phyloP scores from a whole-genome alignment of 2,888 invertebrate genomes.

The Andrena dorsata region DNA sequence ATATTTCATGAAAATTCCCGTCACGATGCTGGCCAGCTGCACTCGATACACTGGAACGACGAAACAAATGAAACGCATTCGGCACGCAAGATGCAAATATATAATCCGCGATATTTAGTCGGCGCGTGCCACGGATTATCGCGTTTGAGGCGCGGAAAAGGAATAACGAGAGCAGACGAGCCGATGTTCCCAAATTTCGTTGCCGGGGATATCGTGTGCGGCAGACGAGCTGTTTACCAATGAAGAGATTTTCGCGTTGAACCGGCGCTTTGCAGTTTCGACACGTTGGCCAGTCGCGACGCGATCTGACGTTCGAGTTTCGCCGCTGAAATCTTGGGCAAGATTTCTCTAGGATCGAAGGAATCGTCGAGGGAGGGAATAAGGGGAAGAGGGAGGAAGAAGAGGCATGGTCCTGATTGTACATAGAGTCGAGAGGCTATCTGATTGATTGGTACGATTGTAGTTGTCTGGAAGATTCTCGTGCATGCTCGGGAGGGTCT shows the following conservation, averaged over 20 bases:
- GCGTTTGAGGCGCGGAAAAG: neutral
- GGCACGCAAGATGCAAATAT: slow-evolving; percentile 4
- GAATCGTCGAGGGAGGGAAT: neutral
- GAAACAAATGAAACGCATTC: slow-evolving; percentile 34
- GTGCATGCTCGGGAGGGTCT: slow-evolving; percentile 7
- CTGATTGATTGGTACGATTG: slow-evolving; percentile 57
- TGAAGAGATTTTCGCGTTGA: neutral
- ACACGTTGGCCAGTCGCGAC: slow-evolving; percentile 30
- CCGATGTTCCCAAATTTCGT: neutral
- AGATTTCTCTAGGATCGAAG: slow-evolving; percentile 14
- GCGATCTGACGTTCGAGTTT: slow-evolving; percentile 14
- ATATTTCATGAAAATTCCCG: slow-evolving; percentile 30
- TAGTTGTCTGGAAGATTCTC: slow-evolving; percentile 4
- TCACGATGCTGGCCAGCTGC: slow-evolving; percentile 3
- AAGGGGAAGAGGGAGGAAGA: neutral
- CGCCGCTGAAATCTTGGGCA: slow-evolving; percentile 24
- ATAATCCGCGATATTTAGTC: slow-evolving; percentile 21
- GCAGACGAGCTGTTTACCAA: slow-evolving; percentile 6
- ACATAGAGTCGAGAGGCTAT: slow-evolving; percentile 64
- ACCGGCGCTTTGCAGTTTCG: slow-evolving; percentile 35
- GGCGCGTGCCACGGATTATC: neutral
- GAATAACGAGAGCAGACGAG: neutral
- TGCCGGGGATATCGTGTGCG: neutral
- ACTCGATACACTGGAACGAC: slow-evolving; percentile 9
- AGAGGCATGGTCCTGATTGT: slow-evolving; percentile 56